Percentiles rank a stretch among this genome's conserved stretches.
Conservation (phyloP, 2,888 invertebrate species). For the Pterobdella sp. region DNA sequence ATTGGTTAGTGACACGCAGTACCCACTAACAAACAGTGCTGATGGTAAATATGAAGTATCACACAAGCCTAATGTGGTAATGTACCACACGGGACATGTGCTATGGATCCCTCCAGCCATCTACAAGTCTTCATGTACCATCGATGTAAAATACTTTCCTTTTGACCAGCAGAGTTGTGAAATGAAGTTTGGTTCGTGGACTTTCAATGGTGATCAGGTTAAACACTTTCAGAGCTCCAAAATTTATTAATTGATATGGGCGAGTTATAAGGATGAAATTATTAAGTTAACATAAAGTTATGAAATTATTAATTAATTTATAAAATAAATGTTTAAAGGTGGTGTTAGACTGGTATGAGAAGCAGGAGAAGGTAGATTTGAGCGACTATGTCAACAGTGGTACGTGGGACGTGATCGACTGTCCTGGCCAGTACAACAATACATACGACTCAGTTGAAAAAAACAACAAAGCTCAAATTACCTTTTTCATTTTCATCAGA, state of each 20-base stretch:
- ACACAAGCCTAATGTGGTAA: constrained; percentile 95
- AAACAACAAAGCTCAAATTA: constrained; percentile 57
- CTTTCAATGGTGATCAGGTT: constrained; percentile 46
- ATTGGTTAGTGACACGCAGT: no score
- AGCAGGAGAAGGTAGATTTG: constrained; percentile 41
- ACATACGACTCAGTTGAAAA: constrained; percentile 42
- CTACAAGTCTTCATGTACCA: constrained; percentile 96
- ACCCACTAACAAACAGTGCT: no score
- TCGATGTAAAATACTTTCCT: constrained; percentile 97
- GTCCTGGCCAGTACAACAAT: constrained; percentile 42
- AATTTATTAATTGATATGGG: constrained; percentile 44
- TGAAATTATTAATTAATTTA: neutral
- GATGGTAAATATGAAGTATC: constrained; percentile 99
- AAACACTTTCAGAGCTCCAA: no score
- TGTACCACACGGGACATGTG: constrained; percentile 85
- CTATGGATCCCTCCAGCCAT: constrained; percentile 99
- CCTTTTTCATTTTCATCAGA: constrained; percentile 77
- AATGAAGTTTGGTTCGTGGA: constrained; percentile 83
- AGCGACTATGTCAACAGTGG: constrained; percentile 51
- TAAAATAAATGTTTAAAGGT: constrained; percentile 23
- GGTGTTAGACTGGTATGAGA: constrained; percentile 33
- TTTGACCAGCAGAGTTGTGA: constrained; percentile 98
- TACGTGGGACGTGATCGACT: constrained; percentile 50
- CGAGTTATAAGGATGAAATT: constrained; percentile 39
- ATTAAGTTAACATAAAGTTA: neutral